Base-by-base conservation (phyloP, 2,113 vertebrate genomes). In the Apaloderma vittatum region DNA sequence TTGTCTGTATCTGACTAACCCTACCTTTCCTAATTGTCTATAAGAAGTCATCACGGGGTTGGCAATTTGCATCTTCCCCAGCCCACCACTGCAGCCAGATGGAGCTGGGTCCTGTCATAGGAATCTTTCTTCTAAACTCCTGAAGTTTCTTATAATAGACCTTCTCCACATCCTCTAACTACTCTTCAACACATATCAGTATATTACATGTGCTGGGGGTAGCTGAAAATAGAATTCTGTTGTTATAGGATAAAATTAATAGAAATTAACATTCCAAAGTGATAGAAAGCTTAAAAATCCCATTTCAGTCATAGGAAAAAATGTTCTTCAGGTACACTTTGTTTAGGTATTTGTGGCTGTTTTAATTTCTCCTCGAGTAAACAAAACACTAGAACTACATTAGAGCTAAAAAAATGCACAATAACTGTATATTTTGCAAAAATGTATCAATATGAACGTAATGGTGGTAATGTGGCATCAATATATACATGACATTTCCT, bases 1-100 rank as follows among this genome's bases (percentile, higher is more conserved):
- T 20, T 61, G 43, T 46, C 68, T 58, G 2, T 84, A 13, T 66
- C 40, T 77, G 57, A 21, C 26, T 49, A 48, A 65, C 68, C 24
- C 16, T 40, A 36, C 34, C 32, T 86, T 76, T 80, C 63, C 29
- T 89, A 70, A 46, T 55, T 73, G 23, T 55, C 72, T 79, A 5
- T 37, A 63, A 85, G 88, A 72, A 91, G 81, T 91, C 30, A 27
- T 54, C 36, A 13, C 11, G 23, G 11, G 12, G 20, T 74, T 92
- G 67, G 67, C 78, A 94, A 62, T 12, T 48, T 86, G 55, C 32
- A 37, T 83, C 43, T 94, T 93, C 49, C 58, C 36, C 66, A 83
- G 46, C 37, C 37, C 32, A 14, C 19, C 37, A 46, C 30, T 36
- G 29, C 59, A 85, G 37, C 19, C 84, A 76, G 29, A 37, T 2